Evolutionary conservation across 2,797 vertebrate species (phyloP), one percentile per base, ranked within the genome.

Genomic region (Eulemur albifrons): DNA sequence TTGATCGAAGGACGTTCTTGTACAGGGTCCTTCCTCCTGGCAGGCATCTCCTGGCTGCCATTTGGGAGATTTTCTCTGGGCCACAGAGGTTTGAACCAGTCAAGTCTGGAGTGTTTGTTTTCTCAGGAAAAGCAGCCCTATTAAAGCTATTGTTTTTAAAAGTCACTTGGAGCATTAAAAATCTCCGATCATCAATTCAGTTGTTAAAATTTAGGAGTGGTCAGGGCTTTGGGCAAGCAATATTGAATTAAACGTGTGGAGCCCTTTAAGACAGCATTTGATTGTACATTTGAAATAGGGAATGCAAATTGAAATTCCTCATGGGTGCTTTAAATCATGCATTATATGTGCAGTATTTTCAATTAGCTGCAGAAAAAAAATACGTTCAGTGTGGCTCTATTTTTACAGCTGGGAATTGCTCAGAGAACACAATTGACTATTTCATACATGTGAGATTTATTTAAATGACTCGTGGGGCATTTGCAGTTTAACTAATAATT

Each of bases 381-480:
- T 70, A 82, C n/a, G 12, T 92, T 96, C 70, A 20, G 27, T 90
- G 81, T 88, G 90, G 76, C 85, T 97, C 88, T 97, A 92, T 98
- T 98, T 98, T 98, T 98, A 97, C 98, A 98, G 96, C 95, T 97
- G 98, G 96, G 95, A 95, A 95, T 97, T 95, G 73, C 96, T 88
- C 94, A 72, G 84, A 90, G 95, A 96, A 95, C 94, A 98, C 97
- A 97, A 95, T 96, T 86, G 93, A 94, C 97, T 95, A 77, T 97
- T 98, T 98, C 95, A 97, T 97, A 88, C 77, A 77, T 93, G 97
- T 91, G 94, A 97, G 94, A 97, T 97, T 97, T 97, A 97, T 96
- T 97, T 97, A 92, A 97, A 93, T 97, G 96, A 97, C 97, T 97
- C 70, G 69, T 85, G 77, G 97, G 96, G 76, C 87, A 97, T 90